A percentile compares a stretch with the other conserved stretches of the same genome.
Conservation (phyloP, 2,888 invertebrate genomes). For the Drosophila mayaguana region DNA sequence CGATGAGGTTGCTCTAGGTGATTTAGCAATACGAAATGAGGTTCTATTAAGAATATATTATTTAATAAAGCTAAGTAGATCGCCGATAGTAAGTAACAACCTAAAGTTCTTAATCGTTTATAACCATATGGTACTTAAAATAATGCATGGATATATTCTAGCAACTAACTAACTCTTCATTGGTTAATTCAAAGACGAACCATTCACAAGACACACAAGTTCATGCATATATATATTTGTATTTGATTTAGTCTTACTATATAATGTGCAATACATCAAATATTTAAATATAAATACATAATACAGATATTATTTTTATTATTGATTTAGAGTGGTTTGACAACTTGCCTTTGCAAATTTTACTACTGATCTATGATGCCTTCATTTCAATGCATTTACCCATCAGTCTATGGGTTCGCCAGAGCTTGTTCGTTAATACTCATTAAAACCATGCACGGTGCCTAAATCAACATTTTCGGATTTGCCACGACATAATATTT, state of each 20-base stretch:
- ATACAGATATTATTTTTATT: neutral
- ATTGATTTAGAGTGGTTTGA: neutral
- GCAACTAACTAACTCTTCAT: neutral
- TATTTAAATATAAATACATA: neutral
- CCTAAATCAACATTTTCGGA: neutral
- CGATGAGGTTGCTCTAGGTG: neutral
- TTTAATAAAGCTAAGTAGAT: too few species aligned
- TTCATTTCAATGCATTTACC: neutral
- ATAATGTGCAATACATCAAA: constrained; percentile 43
- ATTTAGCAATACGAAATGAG: neutral
- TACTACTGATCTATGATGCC: neutral
- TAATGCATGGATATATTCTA: neutral
- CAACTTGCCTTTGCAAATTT: neutral
- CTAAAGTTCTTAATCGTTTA: neutral
- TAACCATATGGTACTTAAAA: neutral
- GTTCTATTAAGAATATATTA: neutral
- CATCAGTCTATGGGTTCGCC: neutral
- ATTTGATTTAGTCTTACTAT: constrained; percentile 21
- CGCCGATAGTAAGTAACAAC: too few species aligned
- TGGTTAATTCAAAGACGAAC: neutral
- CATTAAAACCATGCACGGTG: too few species aligned
- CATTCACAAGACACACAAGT: neutral
- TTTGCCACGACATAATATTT: neutral
- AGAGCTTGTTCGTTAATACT: too few species aligned
- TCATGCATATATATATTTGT: neutral